Base-by-base conservation (phyloP, 2,797 vertebrate genomes). In the Mallotus villosus region DNA sequence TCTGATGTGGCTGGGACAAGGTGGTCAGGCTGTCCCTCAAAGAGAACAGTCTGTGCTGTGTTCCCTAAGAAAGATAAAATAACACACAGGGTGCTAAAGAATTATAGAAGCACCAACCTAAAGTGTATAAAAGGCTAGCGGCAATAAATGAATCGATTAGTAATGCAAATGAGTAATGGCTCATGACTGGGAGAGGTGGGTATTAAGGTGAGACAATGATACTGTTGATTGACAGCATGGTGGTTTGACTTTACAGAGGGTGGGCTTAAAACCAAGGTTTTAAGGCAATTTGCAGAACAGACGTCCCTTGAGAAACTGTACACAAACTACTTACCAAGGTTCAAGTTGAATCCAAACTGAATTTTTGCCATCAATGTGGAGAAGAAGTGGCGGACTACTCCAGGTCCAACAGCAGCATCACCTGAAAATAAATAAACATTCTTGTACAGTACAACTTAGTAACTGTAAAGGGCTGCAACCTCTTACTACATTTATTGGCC, bases 211-310 rank as follows among this genome's bases (percentile, higher is more conserved):
- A 53, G 49, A 53, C 49, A 11, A 53, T 53, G 51, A 53, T 53
- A 53, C 51, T 2, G 51, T 53, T 53, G 51, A 53, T 53, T 53
- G 51, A 53, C 51, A 53, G 51, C 51, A 53, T 53, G 51, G 51
- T 53, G 51, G 51, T 53, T 5, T 53, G 51, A 12, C 51, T 53
- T 53, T 53, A 53, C 51, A 53, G 51, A 53, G 51, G 11, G 51
- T 53, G 51, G 51, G 51, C 51, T 53, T 53, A 53, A 53, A 12
- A 53, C 51, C 51, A 12, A 53, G 19, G 11, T 27, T 27, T 27
- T 27, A 27, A 27, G 27, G 27, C 27, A 27, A 27, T 27, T 93
- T 94, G 92, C 93, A 92, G 14, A 55, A 17, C 16, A 5, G 29
- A 25, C 1, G 5, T 55, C 53, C 19, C 16, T 17, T 55, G 19